phyloP scores from a whole-genome alignment of 2,113 vertebrate genomes.

The Hemicordylus capensis region DNA sequence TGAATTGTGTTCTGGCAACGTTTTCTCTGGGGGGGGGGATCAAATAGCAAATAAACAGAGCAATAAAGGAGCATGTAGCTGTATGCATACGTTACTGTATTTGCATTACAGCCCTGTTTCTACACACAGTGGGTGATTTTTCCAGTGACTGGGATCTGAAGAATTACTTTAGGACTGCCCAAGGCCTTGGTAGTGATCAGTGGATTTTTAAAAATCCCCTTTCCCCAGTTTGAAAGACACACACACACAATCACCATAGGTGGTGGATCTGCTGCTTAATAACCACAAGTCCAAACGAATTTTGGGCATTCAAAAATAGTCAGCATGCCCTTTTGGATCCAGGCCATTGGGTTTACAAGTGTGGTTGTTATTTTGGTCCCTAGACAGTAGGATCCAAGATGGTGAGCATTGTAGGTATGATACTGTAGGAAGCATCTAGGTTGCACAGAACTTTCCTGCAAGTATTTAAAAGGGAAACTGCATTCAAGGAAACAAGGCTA shows the following conservation, averaged over 20 bases:
- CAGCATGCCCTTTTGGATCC: too few relatives aligned
- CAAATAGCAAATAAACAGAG: constrained; percentile 49
- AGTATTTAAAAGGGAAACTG: too few relatives aligned
- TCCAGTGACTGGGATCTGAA: neutral
- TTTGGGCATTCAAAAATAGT: too few relatives aligned
- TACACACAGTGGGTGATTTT: neutral
- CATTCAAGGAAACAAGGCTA: too few relatives aligned
- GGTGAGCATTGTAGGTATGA: too few relatives aligned
- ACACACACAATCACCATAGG: too few relatives aligned
- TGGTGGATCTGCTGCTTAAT: too few relatives aligned
- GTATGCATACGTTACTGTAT: neutral
- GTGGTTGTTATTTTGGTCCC: neutral
- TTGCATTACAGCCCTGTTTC: neutral
- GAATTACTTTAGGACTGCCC: neutral
- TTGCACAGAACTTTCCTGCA: too few relatives aligned
- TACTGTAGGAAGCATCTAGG: too few relatives aligned
- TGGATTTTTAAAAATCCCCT: neutral
- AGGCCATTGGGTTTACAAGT: neutral
- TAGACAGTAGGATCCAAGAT: neutral
- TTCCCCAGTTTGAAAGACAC: too few relatives aligned
- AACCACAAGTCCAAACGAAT: too few relatives aligned
- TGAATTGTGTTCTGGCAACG: constrained; percentile 63
- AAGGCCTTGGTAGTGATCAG: neutral
- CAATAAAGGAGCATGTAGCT: constrained; percentile 20
- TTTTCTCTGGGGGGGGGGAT: constrained; percentile 55